Percentiles rank a stretch among this genome's conserved stretches.
phyloP scores from a whole-genome alignment of 2,888 invertebrate genomes.

The Parnassius mnemosyne region DNA sequence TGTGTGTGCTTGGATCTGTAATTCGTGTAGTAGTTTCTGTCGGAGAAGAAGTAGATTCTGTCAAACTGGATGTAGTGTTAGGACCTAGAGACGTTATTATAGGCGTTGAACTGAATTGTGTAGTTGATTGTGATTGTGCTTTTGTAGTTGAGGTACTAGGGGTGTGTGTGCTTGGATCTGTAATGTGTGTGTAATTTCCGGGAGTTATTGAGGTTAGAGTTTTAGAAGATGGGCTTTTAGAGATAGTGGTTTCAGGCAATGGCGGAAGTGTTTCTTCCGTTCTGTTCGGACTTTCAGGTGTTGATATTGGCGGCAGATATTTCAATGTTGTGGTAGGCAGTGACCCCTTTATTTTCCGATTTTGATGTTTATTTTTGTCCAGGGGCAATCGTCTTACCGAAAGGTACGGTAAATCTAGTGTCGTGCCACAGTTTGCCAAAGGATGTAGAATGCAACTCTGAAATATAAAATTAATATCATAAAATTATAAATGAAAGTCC shows the following conservation, averaged over 20 bases:
- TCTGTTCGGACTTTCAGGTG: constrained; percentile 2
- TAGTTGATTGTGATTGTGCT: no score
- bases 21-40: no score
- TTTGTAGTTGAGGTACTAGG: no score
- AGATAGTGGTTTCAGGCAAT: not conserved
- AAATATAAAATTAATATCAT: constrained; percentile 15
- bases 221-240: not conserved
- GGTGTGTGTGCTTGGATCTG: no score
- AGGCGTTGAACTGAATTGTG: no score
- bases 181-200: no score
- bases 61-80: no score
- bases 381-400: constrained; percentile 9
- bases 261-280: constrained; percentile 3
- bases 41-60: no score
- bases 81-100: no score
- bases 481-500: no score
- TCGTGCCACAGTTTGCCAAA: constrained; percentile 25
- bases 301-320: constrained; percentile 9
- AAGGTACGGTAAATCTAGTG: constrained; percentile 2
- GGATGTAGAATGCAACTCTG: constrained; percentile 35
- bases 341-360: constrained; percentile 11
- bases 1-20: no score
- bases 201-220: not conserved
- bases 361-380: not conserved
- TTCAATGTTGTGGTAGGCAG: constrained; percentile 1